Evolutionary conservation across 2,113 vertebrate genomes (phyloP), one percentile per base, ranked within the genome.

Genomic region (Entosphenus tridentatus): DNA sequence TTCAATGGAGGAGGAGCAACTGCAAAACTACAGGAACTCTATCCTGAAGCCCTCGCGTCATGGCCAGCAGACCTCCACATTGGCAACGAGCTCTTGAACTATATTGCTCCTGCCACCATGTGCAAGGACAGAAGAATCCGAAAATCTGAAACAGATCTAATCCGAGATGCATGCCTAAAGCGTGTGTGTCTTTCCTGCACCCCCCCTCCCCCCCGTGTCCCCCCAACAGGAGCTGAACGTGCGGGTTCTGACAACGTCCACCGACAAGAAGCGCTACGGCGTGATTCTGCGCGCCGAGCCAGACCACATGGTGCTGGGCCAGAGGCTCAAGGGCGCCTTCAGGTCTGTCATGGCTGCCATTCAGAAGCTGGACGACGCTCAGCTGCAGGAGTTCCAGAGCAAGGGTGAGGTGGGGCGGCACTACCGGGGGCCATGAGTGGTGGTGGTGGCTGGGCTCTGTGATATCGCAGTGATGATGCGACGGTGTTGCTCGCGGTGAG

Each of bases 241-340:
- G 54, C 85, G 87, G 7, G 79, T 82, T 72, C 77, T 97, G 72
- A 98, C 90, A 0, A 72, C 96, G 39, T 93, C 89, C 12, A 84
- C 84, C 1, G 85, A 98, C 76, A 98, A 98, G 77, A 83, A 82
- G 71, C 82, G 82, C 69, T 98, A 90, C 0, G 88, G 86, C 1
- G 86, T 98, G 73, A 79, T 79, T 2, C 80, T 98, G 72, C 76
- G 86, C 76, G 93, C 92, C 1, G 90, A 98, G 75, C 93, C 93
- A 0, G 90, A 98, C 79, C 89, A 96, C 82, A 89, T 92, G 86
- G 87, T 98, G 67, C 82, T 98, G 69, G 93, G 93, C 72, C 92
- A 90, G 68, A 85, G 87, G 56, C 83, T 98, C 70, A 97, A 96
- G 71, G 88, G 83, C 1, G 87, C 86, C 3, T 96, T 97, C 79